Base-by-base conservation (phyloP, 2,113 vertebrate genomes). In the Lagopus muta region DNA sequence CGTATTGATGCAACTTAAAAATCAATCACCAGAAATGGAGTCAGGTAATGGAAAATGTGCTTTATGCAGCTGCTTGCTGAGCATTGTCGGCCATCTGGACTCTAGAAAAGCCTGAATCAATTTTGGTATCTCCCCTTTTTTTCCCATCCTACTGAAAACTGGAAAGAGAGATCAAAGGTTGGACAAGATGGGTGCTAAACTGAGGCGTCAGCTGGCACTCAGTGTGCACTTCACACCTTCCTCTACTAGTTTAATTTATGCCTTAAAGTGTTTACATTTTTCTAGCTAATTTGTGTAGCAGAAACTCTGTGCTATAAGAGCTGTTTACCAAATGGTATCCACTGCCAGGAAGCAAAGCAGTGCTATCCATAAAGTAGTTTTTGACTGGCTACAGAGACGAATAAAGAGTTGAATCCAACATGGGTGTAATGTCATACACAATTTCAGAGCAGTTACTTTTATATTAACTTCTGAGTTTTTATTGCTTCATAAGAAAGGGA, bases 401-500 rank as follows among this genome's bases (percentile, higher is more conserved):
- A 60, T 17, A 64, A 54, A 36, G 24, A 69, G 70, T 81, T 86
- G 76, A 92, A 61, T 86, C 52, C 77, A 81, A 32, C n/a, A 18
- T 78, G 48, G 17, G 4, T 58, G n/a, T 77, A 80, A 91, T 27
- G 25, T 19, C 54, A 19, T 27, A 15, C 71, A 64, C 43, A 92
- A 58, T 90, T 95, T 87, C 70, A 34, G 38, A 91, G 69, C 72
- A 52, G 55, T 71, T 82, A 50, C 9, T 77, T 85, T 70, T 76
- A 47, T 89, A 93, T 93, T 71, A 75, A 82, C 73, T 90, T 30
- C 0, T 54, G 81, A 65, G 62, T 73, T 93, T 93, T 94, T 81
- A 78, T 84, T 83, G 52, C 73, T 86, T 88, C 61, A 19, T 86
- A 67, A 82, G 69, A 61, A 88, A 89, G 48, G 38, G 2, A 36